Evolutionary conservation across 2,113 vertebrate species (phyloP), one percentile per base, ranked within the genome.

Genomic region (Mustela lutreola): DNA sequence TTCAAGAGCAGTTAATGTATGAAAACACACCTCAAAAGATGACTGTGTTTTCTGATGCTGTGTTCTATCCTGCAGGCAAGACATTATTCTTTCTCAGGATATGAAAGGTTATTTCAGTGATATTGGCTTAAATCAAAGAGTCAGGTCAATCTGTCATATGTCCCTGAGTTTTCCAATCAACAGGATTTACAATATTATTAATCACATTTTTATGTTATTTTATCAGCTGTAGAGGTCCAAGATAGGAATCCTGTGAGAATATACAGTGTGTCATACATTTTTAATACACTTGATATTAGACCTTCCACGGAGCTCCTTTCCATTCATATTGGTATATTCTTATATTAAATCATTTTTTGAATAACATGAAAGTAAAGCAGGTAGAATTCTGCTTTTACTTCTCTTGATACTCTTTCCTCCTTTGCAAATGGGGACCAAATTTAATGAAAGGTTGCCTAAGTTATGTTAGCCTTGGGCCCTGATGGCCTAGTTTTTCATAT

Each of bases 141-240:
- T 96, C 94, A 97, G 94, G 89, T 95, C 97, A 91, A 92, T 97
- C 91, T 97, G 94, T 98, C 93, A 95, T 90, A 80, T 95, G 96
- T 97, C 95, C 95, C 96, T 97, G 97, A 97, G 91, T 98, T 98
- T 98, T 98, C 97, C 75, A 98, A 98, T 98, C 97, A 97, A 80
- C 82, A 93, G 91, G 96, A 97, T 98, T 98, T 98, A 97, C 84
- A 97, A 86, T 97, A 97, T 97, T 97, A 97, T 97, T 97, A 97
- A 98, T 98, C 97, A 96, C 80, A 96, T 90, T 97, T 97, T 97
- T 96, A 97, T 98, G 94, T 95, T 93, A 95, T 94, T 96, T 97
- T 97, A 95, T 94, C 97, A 80, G 81, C 45, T 91, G 1, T 80
- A 62, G 81, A 97, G 78, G 88, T 45, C 71, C 91, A n/a, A 53